Evolutionary conservation across 2,888 invertebrate species (phyloP), one percentile per base, ranked within the genome.

Genomic region (Noctua janthina): DNA sequence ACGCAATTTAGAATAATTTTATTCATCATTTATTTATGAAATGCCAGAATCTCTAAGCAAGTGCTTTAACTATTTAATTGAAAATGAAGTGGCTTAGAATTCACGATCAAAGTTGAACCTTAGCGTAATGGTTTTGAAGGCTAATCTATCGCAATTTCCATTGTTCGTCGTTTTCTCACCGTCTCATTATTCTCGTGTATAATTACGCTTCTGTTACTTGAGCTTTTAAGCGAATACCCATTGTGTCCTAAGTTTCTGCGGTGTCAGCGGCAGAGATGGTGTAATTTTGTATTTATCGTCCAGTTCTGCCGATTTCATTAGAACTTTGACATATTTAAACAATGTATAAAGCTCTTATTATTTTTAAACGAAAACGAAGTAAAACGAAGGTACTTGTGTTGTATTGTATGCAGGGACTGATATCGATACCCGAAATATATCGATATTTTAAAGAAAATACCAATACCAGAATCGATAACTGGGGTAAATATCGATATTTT

Each of bases 101-200:
- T 89, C 77, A 79, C 72, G 75, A 83, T 74, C 81, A 79, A 86
- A 74, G 68, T 79, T 82, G 69, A 85, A 78, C 81, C 74, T 84
- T 79, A 81, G 66, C 46, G 79, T 87, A 87, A 91, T 90, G 84
- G 88, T 85, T 89, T 87, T 91, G 89, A 89, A 90, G 87, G 83
- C 86, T 90, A 91, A 92, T 91, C 87, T 89, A 88, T 86, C 75
- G 81, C 76, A 86, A 85, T 79, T 85, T 84, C 72, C 69, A 89
- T 91, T 90, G 87, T 89, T 88, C 74, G 62, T 66, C 46, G 74
- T 86, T 84, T 92, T 92, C 91, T 89, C 91, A 91, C 90, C 83
- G 84, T 81, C 80, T 87, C 76, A 88, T 88, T 90, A 90, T 86
- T 85, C 84, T 75, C 80, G 85, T 80, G 80, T 87, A 87, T 90